Percentiles rank a stretch among this genome's conserved stretches.
phyloP scores from a whole-genome alignment of 2,888 invertebrate species.

The Pterobdella sp. region DNA sequence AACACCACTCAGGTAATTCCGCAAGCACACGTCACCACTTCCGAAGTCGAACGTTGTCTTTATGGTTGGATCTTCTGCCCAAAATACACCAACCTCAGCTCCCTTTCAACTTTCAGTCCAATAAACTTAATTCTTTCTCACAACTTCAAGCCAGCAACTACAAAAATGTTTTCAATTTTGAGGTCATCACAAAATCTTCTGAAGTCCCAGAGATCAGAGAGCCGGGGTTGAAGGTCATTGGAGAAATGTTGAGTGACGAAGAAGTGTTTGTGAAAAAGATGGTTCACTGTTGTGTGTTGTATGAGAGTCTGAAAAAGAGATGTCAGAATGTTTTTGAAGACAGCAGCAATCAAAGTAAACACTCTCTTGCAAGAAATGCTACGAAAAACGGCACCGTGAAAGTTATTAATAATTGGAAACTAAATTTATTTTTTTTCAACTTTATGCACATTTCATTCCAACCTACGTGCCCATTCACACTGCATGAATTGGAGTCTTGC shows the following conservation, averaged over 20 bases:
- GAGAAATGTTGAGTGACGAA: not conserved
- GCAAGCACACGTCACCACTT: constrained; percentile 76
- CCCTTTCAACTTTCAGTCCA: not conserved
- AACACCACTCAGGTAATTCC: not conserved
- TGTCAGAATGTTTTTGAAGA: not conserved
- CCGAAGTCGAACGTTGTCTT: constrained; percentile 83
- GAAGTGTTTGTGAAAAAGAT: not conserved
- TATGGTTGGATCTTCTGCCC: constrained; percentile 88
- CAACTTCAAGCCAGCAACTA: not conserved
- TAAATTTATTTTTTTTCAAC: no score
- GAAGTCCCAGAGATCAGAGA: not conserved
- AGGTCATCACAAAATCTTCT: not conserved
- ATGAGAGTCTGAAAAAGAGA: not conserved
- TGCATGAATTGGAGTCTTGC: no score
- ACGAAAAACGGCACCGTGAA: no score
- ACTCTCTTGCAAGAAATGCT: no score
- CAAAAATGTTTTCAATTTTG: not conserved
- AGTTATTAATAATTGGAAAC: no score
- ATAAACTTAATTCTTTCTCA: not conserved
- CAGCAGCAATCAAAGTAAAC: no score
- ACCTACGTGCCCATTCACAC: not conserved
- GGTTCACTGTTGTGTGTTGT: not conserved
- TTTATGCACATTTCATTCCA: no score
- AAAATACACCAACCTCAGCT: constrained; percentile 63
- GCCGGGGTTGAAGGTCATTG: not conserved